Base-by-base conservation (phyloP, 37 sponge, comb jelly and placozoan species). In the Diacarnus erythraeanus region DNA sequence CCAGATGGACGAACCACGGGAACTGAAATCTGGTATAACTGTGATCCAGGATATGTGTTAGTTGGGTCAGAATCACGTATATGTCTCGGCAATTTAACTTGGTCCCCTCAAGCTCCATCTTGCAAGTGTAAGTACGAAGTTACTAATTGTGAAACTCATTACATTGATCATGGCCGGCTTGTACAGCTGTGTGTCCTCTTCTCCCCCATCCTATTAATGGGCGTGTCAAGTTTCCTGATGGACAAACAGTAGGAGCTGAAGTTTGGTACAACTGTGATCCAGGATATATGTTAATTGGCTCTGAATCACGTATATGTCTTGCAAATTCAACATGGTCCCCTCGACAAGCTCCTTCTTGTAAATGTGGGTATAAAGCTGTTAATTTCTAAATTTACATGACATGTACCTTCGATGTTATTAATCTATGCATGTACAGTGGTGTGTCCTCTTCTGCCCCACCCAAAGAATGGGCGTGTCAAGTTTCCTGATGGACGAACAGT, bases 231-330 rank as follows among this genome's bases (percentile, higher is more conserved):
- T 47, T 60, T 59, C 69, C 56, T 10, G 2, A 3, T 3, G 65
- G 71, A 1, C 68, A 43, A 33, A 69, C 30, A 0, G 15, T 80
- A 59, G 86, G 86, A 0, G 76, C 85, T 30, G 23, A 30, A 1
- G 90, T 77, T 0, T 42, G 33, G 17, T 86, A 91, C 68, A 67
- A 26, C 39, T 91, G 92, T 67, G 39, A 76, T 34, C 30, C 25
- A 26, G 92, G 92, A 23, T 86, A 81, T 60, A 35, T 12, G 3
- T 59, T 90, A 31, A n/a, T 18, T 23, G 83, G 86, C 6, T 15
- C 47, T 20, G 63, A 4, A 0, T 56, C 73, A 6, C 35, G 86
- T 31, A 40, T 47, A 6, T 90, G 91, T 64, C 82, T 73, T n/a
- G n/a, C n/a, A n/a, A n/a, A n/a, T n/a, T n/a, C n/a, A n/a, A n/a